These are phyloP conservation scores for Parazoanthus darwini DNA, from an alignment of 92 coral and sea anemone genomes.

Conservation along the genomic window DNA sequence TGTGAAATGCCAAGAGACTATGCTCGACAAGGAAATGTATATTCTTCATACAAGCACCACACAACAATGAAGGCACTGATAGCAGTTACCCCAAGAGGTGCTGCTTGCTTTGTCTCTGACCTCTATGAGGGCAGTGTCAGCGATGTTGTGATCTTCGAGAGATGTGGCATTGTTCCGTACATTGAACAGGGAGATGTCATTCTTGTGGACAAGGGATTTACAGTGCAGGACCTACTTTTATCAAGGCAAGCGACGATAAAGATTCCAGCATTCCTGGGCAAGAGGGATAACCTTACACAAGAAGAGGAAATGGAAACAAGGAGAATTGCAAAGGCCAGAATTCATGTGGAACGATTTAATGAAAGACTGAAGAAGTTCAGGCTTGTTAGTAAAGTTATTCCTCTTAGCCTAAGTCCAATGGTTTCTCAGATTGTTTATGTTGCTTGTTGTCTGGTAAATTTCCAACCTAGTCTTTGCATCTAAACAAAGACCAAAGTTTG, in stretches of 20 bases:
- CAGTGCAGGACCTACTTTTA: constrained; percentile 37
- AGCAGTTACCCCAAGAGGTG: constrained; percentile 41
- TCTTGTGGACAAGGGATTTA: constrained; percentile 45
- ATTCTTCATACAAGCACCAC: constrained; percentile 49
- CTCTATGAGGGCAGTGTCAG: constrained; percentile 19
- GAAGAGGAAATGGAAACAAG: constrained; percentile 40
- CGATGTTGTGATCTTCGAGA: constrained; percentile 35
- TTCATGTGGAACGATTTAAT: constrained; percentile 48
- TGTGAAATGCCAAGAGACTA: constrained; percentile 35
- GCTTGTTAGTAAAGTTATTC: constrained; percentile 37
- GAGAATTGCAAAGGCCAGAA: constrained; percentile 46
- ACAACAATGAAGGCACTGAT: constrained; percentile 41
- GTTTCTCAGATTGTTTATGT: constrained; percentile 37
- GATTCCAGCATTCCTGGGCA: constrained; percentile 46
- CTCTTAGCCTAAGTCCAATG: constrained; percentile 26
- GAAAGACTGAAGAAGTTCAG: constrained; percentile 38
- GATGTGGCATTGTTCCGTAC: constrained; percentile 27
- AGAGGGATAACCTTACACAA: constrained; percentile 33
- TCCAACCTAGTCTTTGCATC: constrained; percentile 23
- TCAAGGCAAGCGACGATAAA: constrained; percentile 40
- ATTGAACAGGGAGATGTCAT: constrained; percentile 29
- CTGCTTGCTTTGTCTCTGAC: constrained; percentile 35
- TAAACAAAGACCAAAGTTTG: not conserved
- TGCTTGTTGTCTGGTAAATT: constrained; percentile 34
- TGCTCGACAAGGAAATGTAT: constrained; percentile 48